These are phyloP conservation scores for Alsophila aescularia DNA, from an alignment of 2,888 invertebrate species.

Conservation along the genomic window DNA sequence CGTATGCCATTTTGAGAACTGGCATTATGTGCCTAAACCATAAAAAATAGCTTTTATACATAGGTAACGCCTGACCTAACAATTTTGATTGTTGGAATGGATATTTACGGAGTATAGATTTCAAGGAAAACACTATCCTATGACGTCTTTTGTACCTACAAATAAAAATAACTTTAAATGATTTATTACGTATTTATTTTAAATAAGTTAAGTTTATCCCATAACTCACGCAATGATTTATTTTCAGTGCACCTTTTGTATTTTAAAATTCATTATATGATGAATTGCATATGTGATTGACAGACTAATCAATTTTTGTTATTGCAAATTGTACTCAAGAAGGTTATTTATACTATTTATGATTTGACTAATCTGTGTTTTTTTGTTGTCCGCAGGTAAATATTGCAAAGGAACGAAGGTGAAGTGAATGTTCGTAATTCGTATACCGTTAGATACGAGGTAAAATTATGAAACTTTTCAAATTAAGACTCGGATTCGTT, in stretches of 20 bases:
- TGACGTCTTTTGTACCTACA: too few species aligned
- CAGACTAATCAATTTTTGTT: constrained; percentile 29
- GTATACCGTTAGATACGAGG: neutral
- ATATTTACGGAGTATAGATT: too few species aligned
- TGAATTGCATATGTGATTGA: constrained; percentile 42
- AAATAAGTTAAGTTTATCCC: constrained; percentile 23
- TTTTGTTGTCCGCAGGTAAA: constrained; percentile 52
- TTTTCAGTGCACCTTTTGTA: constrained; percentile 15
- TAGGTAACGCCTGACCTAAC: too few species aligned
- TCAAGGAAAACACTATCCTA: too few species aligned
- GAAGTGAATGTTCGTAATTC: neutral
- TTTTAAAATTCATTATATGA: constrained; percentile 1
- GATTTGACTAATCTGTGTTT: constrained; percentile 22
- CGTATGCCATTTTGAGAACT: too few species aligned
- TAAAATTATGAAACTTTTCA: neutral
- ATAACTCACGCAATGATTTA: constrained; percentile 19
- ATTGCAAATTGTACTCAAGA: neutral
- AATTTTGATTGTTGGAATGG: too few species aligned
- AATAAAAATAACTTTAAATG: too few species aligned
- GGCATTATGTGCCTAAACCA: too few species aligned
- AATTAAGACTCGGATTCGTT: neutral
- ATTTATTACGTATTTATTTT: neutral
- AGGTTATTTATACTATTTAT: too few species aligned
- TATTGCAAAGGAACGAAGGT: constrained; percentile 10
- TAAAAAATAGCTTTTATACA: too few species aligned